Evolutionary conservation across 2,113 vertebrate genomes (phyloP), one percentile per base, ranked within the genome.

Genomic region (Forbesichthys agassizii): DNA sequence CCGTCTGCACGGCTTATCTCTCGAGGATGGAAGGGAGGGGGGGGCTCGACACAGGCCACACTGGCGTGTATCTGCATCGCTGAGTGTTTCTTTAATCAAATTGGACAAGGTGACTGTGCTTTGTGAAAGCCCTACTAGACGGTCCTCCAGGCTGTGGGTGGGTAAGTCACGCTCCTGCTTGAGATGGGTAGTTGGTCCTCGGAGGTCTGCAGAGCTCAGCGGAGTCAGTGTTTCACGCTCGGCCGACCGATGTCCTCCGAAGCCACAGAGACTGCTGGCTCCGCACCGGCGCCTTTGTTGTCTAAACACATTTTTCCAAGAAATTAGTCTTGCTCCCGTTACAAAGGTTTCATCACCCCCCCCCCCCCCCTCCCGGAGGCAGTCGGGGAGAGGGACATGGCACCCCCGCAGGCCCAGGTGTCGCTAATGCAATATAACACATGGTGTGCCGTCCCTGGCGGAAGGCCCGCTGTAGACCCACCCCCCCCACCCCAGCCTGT

Each of bases 341-440:
- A 27, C 7, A 42, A 8, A 42, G 36, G 5, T 42, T 42, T 42
- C 36, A 42, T 42, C 36, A 42, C 7, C 36, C 7, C 36, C 5
- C 36, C 36, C n/a, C n/a, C 36, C 36, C 5, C 36, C 36, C 5
- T 42, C 36, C 36, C 36, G 7, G 36, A 42, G 36, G 5, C 36
- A 8, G 36, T 42, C 27, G 27, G 27, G 36, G 36, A 42, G 36
- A 5, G 52, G 53, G 56, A 18, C 16, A 64, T 8, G 75, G 64
- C 16, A 20, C 80, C 77, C 88, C 88, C 80, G 65, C 64, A 69
- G 77, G 89, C 71, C 33, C 33, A 84, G 81, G 86, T 84, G 86
- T 88, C 88, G 88, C 90, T 88, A 86, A 86, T 86, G 86, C 80
- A 87, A 90, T 88, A 86, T 87, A 86, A 85, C 85, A 86, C 87